These are phyloP conservation scores for Aegotheles bennettii DNA, from an alignment of 2,113 vertebrate species.

Conservation along the genomic window DNA sequence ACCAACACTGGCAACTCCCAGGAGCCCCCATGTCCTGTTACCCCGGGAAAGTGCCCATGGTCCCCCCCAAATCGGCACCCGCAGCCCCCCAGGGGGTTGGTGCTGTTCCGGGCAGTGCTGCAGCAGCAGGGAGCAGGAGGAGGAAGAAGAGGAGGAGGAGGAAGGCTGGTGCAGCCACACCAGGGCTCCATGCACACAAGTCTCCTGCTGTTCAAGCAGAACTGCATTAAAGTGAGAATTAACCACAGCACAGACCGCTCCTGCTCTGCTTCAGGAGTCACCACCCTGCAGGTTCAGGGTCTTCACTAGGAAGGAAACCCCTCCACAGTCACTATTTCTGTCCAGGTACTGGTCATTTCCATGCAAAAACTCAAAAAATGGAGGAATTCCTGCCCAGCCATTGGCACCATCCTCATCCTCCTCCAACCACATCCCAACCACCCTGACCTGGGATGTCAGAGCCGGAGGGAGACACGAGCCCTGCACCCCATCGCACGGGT, in stretches of 20 bases:
- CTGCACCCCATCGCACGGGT: rapidly evolving
- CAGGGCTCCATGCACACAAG: background rate
- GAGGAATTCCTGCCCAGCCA: background rate
- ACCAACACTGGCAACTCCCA: rapidly evolving
- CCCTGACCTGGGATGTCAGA: rapidly evolving
- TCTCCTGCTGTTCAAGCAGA: background rate
- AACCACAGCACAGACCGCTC: background rate
- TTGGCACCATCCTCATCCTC: background rate
- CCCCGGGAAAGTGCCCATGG: rapidly evolving
- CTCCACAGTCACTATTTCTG: background rate
- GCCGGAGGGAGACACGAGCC: rapidly evolving
- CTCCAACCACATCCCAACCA: background rate
- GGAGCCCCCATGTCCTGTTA: rapidly evolving
- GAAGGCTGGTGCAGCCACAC: background rate
- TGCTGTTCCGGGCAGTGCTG: background rate
- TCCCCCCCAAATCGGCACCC: background rate
- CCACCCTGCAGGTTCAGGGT: background rate
- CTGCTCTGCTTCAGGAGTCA: background rate
- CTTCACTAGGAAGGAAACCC: background rate
- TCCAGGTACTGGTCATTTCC: background rate
- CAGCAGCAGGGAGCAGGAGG: background rate
- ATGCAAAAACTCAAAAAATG: background rate
- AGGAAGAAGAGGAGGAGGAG: background rate
- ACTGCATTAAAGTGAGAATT: background rate
- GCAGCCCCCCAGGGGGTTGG: background rate